Percentiles rank a stretch among this genome's conserved stretches.
Conservation (phyloP, 1,140 invertebrate genomes). For the Asbolus verrucosus region DNA sequence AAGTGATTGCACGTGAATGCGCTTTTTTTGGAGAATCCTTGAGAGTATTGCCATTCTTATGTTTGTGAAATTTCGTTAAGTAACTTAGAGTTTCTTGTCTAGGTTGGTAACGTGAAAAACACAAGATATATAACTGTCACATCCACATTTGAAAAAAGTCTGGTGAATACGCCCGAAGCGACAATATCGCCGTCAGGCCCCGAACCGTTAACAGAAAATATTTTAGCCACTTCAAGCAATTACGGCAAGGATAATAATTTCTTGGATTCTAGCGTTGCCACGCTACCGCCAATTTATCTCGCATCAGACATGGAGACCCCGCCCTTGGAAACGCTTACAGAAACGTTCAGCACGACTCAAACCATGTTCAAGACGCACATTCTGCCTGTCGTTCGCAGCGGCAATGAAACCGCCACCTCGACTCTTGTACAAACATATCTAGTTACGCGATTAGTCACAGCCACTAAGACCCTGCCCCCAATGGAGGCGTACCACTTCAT, state of each 20-base stretch:
- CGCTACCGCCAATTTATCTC: conserved; percentile 82
- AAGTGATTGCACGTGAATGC: no score
- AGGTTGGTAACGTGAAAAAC: conserved; percentile 88
- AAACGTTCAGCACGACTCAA: conserved; percentile 91
- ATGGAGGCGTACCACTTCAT: conserved; percentile 88
- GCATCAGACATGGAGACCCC: conserved; percentile 81
- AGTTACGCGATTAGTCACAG: conserved; percentile 85
- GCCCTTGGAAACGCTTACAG: conserved; percentile 87
- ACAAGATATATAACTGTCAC: conserved; percentile 88
- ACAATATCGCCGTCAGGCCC: conserved; percentile 69
- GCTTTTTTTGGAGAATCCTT: not conserved
- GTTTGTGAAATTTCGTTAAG: conserved; percentile 37
- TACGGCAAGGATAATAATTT: conserved; percentile 78
- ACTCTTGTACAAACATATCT: conserved; percentile 91
- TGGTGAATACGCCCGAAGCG: conserved; percentile 72
- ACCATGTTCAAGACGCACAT: conserved; percentile 88
- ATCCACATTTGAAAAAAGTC: conserved; percentile 81
- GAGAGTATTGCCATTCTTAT: no score
- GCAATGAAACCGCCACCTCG: conserved; percentile 77
- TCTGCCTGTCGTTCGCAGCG: conserved; percentile 80
- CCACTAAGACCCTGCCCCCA: conserved; percentile 88
- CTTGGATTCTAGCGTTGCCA: conserved; percentile 82
- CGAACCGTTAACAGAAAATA: conserved; percentile 87
- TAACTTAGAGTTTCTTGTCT: conserved; percentile 59
- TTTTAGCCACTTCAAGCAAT: conserved; percentile 81